These are phyloP conservation scores for Addax nasomaculatus DNA, from an alignment of 2,113 vertebrate genomes.

Conservation along the genomic window DNA sequence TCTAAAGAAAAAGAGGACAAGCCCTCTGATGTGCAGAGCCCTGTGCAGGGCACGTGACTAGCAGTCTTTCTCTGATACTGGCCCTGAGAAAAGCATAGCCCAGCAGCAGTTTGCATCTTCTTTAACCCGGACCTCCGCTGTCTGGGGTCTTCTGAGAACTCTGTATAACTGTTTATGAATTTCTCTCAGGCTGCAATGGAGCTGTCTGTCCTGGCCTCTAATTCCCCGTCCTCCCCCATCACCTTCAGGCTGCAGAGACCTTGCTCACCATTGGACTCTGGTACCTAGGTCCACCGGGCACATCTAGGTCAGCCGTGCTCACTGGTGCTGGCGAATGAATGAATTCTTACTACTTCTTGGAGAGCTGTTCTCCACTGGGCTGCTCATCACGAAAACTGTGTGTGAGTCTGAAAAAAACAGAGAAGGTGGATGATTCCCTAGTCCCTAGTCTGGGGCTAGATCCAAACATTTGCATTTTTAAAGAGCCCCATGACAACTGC, in stretches of 20 bases:
- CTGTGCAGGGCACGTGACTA: not conserved
- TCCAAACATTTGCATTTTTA: not conserved
- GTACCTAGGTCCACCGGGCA: not conserved
- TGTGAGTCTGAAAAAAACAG: not conserved
- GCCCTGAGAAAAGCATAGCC: not conserved
- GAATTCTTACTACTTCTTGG: not conserved
- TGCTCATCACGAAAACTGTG: not conserved
- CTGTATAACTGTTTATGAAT: not conserved
- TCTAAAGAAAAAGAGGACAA: not conserved
- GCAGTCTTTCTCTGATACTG: not conserved
- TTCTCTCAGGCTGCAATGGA: not conserved
- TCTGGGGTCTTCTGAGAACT: not conserved
- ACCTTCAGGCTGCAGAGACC: not conserved
- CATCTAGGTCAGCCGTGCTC: not conserved
- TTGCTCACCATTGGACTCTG: accelerated
- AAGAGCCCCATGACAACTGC: not conserved
- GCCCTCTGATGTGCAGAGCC: not conserved
- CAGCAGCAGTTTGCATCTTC: not conserved
- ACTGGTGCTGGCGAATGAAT: not conserved
- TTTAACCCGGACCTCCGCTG: not conserved
- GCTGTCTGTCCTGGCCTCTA: not conserved
- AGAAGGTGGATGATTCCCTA: not conserved
- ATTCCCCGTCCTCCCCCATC: accelerated
- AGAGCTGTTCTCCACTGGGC: not conserved
- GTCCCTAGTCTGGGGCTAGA: not conserved